Evolutionary conservation across 2,797 vertebrate species (phyloP).

Genomic region (Leuciscus waleckii): DNA sequence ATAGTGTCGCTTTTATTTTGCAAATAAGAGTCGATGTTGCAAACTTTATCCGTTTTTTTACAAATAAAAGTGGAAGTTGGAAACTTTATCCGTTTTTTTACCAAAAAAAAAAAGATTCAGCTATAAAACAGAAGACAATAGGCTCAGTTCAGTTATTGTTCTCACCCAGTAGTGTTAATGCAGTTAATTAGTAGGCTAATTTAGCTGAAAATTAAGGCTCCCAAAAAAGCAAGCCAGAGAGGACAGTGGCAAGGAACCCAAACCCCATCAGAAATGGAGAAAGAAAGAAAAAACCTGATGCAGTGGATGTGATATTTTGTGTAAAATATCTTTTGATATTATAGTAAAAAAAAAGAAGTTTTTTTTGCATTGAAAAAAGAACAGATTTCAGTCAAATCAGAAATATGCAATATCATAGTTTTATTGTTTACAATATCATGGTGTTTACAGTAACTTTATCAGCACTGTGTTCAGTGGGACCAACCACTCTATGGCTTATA

Average conservation of each 20-base stretch:
- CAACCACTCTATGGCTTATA: conserved; percentile 79
- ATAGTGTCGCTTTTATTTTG: background rate
- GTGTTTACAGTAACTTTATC: conserved; percentile 4
- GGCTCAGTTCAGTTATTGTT: background rate
- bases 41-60: background rate
- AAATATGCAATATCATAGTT: conserved; percentile 33
- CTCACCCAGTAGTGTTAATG: background rate
- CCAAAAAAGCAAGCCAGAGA: background rate
- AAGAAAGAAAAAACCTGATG: background rate
- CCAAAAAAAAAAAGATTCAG: background rate
- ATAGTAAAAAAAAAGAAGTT: conserved; percentile 44
- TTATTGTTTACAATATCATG: conserved; percentile 38
- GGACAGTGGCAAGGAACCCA: background rate
- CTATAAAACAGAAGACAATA: conserved; percentile 1
- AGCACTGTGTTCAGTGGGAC: background rate
- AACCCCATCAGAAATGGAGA: background rate
- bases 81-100: too few species aligned
- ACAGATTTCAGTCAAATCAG: conserved; percentile 59
- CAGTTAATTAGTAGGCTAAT: background rate
- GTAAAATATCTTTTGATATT: conserved; percentile 34
- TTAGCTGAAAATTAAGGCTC: background rate
- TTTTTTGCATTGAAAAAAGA: background rate
- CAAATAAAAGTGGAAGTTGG: too few species aligned
- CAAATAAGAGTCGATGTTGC: too few species aligned
- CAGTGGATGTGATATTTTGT: background rate